Evolutionary conservation across 2,797 vertebrate species (phyloP).

Genomic region (Sarcophilus harrisii): DNA sequence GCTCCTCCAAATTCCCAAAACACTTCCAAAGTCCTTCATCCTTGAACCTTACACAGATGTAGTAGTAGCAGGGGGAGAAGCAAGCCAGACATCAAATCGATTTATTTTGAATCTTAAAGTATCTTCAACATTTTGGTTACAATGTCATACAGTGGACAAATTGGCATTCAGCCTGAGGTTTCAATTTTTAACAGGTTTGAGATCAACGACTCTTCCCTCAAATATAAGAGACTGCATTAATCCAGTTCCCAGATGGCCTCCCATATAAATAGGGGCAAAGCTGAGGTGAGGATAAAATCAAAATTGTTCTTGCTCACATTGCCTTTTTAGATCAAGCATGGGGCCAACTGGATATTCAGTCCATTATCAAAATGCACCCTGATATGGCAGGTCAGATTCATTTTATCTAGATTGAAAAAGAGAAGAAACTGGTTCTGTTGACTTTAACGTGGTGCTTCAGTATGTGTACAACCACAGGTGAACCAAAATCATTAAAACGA

Average conservation of each 20-base stretch:
- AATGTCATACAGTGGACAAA: conserved; percentile 80
- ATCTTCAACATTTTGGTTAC: conserved; percentile 82
- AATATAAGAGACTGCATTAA: conserved; percentile 51
- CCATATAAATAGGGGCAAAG: not conserved
- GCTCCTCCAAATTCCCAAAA: not conserved
- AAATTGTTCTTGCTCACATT: not conserved
- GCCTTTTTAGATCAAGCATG: not conserved
- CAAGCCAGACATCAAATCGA: conserved; percentile 77
- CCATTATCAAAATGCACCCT: not conserved
- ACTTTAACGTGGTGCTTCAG: conserved; percentile 72
- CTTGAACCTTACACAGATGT: conserved; percentile 15
- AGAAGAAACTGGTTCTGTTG: conserved; percentile 32
- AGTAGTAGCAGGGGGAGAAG: conserved; percentile 58
- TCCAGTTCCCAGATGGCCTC: conserved; percentile 51
- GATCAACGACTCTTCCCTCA: conserved; percentile 71
- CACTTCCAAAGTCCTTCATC: conserved; percentile 2
- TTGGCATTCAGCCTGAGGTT: conserved; percentile 74
- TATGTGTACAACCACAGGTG: conserved; percentile 84
- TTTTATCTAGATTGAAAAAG: conserved; percentile 44
- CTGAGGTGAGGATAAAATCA: not conserved
- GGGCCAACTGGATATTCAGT: not conserved
- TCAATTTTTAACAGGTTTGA: conserved; percentile 73
- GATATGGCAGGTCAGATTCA: not conserved
- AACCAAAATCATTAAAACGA: conserved; percentile 88
- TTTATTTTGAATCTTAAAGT: conserved; percentile 83